Conservation (phyloP, 2,113 vertebrate species). For the Lepisosteus osseus region DNA sequence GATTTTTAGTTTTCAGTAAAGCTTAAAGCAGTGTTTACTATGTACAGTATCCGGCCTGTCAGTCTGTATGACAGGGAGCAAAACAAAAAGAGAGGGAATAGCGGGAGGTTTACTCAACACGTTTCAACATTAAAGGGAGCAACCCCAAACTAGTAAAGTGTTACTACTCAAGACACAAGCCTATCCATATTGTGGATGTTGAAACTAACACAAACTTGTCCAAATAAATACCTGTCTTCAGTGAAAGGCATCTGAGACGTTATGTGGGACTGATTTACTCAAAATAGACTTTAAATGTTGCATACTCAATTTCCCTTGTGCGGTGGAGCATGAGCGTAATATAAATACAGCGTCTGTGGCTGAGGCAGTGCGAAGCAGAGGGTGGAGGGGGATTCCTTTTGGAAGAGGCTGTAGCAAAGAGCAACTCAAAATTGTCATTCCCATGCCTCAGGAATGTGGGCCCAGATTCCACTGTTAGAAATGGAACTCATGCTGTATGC, state of each 20-base stretch:
- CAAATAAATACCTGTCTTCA: slow-evolving; percentile 56
- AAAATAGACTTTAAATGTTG: slow-evolving; percentile 67
- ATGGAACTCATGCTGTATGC: no score
- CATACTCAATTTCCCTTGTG: slow-evolving; percentile 69
- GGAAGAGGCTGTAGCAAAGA: slow-evolving; percentile 40
- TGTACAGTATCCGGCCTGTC: no score
- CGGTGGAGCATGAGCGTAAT: slow-evolving; percentile 65
- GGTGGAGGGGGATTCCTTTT: slow-evolving; percentile 65
- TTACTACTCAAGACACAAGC: slow-evolving; percentile 34
- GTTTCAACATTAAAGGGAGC: slow-evolving; percentile 24
- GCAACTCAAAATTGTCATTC: slow-evolving; percentile 66
- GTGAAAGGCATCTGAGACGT: slow-evolving; percentile 48
- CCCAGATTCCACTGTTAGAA: no score
- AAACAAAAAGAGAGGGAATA: no score
- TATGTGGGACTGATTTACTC: slow-evolving; percentile 64
- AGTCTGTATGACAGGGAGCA: no score
- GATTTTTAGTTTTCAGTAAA: no score
- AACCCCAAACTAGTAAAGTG: slow-evolving; percentile 49
- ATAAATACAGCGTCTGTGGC: slow-evolving; percentile 64
- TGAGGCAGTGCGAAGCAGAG: slow-evolving; percentile 49
- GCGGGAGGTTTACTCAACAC: no score
- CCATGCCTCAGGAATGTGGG: slow-evolving; percentile 63
- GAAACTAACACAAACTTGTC: slow-evolving; percentile 46
- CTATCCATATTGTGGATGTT: slow-evolving; percentile 29
- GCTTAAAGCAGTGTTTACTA: no score